These are phyloP conservation scores for Eupithecia centaureata DNA, from an alignment of 2,888 invertebrate species.

Conservation along the genomic window DNA sequence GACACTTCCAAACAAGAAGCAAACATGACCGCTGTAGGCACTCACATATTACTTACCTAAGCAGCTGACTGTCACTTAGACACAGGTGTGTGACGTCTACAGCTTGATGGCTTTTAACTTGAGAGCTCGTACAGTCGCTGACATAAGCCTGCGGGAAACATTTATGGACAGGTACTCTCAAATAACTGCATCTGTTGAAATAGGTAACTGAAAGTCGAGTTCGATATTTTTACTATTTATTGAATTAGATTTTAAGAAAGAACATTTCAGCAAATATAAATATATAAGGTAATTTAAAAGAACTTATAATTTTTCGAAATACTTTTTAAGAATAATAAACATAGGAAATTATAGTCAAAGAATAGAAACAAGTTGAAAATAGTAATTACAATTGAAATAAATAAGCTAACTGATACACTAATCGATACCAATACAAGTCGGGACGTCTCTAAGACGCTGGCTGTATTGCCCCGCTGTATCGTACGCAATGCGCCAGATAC, in stretches of 20 bases:
- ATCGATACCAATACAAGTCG: too few relatives aligned
- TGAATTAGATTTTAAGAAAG: neutral
- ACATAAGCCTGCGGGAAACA: neutral
- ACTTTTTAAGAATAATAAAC: too few relatives aligned
- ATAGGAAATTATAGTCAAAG: too few relatives aligned
- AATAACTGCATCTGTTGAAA: neutral
- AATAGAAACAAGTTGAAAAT: too few relatives aligned
- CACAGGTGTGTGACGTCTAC: neutral
- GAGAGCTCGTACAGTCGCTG: neutral
- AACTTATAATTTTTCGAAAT: too few relatives aligned
- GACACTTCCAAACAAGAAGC: too few relatives aligned
- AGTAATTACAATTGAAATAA: too few relatives aligned
- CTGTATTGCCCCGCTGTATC: too few relatives aligned
- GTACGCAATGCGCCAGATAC: too few relatives aligned
- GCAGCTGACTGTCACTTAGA: conserved; percentile 8
- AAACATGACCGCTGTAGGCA: conserved; percentile 3
- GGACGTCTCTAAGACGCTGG: too few relatives aligned
- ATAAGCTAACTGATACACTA: too few relatives aligned
- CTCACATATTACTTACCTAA: neutral
- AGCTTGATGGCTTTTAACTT: conserved; percentile 7
- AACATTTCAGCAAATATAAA: neutral
- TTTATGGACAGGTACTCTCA: neutral
- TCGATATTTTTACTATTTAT: too few relatives aligned
- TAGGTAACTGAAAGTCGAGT: neutral
- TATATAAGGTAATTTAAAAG: neutral